Base-by-base conservation (phyloP, 2,888 invertebrate species). In the Plagodis pulveraria region DNA sequence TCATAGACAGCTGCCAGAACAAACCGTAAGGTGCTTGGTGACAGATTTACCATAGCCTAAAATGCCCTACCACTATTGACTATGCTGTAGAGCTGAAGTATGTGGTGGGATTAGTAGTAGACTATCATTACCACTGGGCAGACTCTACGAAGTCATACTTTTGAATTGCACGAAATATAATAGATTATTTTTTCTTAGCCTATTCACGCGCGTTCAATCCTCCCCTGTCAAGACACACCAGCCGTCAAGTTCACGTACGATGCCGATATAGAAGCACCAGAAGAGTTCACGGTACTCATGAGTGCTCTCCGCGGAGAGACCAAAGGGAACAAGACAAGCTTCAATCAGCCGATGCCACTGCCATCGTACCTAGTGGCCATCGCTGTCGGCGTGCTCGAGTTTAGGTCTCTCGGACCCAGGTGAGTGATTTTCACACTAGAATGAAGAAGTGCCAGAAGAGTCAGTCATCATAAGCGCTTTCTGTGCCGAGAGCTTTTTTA, bases 151-250 rank as follows among this genome's bases (percentile, higher is more conserved):
- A 22, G 22, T 22, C 22, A 2, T 22, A 22, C 22, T 22, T 4
- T 22, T 22, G 22, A 22, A 22, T 22, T 22, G 22, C 22, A 22
- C 1, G 22, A 22, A 22, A 22, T 22, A n/a, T 10, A 41, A n/a
- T 41, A n/a, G n/a, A n/a, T n/a, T 42, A 12, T 12, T 12, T 12
- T 6, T 6, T 10, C 67, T 85, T 80, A 97, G 95, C 96, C 97
- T 2, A 98, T 98, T 68, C 97, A 98, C 89, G 97, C 97, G 0
- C 94, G 98, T 46, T 97, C 98, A 4, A 94, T 98, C 68, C 73
- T 98, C 4, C 99, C 99, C 0, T 98, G 98, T 77, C 98, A 99
- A 91, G 98, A 99, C 91, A 96, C 98, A 0, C 98, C 99, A 0
- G 94, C 95, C 0, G 96, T 98, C 0, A 99, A 99, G 89, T 95